Percentiles rank a stretch among this genome's conserved stretches.
These are phyloP conservation scores for Cygnus atratus DNA, from an alignment of 2,113 vertebrate genomes.

Conservation along the genomic window DNA sequence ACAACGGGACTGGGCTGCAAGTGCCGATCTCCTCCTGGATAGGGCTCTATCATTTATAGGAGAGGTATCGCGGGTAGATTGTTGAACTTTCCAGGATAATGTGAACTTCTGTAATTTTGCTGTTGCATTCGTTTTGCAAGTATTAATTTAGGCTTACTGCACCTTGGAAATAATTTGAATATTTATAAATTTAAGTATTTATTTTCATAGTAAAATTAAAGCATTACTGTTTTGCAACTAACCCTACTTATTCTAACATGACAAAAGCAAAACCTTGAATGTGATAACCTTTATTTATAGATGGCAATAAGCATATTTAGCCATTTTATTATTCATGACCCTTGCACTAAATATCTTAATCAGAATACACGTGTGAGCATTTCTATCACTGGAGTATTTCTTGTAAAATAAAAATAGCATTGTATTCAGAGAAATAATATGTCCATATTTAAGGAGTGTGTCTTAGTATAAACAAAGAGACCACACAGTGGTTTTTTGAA, in stretches of 20 bases:
- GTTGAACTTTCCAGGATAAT: conserved; percentile 24
- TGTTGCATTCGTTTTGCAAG: conserved; percentile 31
- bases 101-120: conserved; percentile 22
- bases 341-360: conserved; percentile 80
- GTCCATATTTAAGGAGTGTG: conserved; percentile 61
- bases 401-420: conserved; percentile 78
- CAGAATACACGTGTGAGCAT: conserved; percentile 79
- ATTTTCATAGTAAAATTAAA: conserved; percentile 83
- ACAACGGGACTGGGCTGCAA: fast-evolving
- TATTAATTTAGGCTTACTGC: conserved; percentile 40
- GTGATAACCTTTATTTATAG: conserved; percentile 84
- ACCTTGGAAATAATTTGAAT: conserved; percentile 73
- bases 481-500: background rate
- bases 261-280: conserved; percentile 67
- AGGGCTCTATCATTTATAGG: background rate
- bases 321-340: conserved; percentile 85
- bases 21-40: background rate
- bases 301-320: conserved; percentile 80
- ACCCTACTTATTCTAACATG: conserved; percentile 75
- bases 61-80: background rate
- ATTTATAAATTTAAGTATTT: conserved; percentile 82
- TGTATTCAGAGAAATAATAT: conserved; percentile 71
- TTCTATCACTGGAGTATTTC: conserved; percentile 73
- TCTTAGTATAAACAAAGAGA: conserved; percentile 43
- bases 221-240: conserved; percentile 79